Conservation (phyloP, 2,888 invertebrate species). For the Nyleta sp. region DNA sequence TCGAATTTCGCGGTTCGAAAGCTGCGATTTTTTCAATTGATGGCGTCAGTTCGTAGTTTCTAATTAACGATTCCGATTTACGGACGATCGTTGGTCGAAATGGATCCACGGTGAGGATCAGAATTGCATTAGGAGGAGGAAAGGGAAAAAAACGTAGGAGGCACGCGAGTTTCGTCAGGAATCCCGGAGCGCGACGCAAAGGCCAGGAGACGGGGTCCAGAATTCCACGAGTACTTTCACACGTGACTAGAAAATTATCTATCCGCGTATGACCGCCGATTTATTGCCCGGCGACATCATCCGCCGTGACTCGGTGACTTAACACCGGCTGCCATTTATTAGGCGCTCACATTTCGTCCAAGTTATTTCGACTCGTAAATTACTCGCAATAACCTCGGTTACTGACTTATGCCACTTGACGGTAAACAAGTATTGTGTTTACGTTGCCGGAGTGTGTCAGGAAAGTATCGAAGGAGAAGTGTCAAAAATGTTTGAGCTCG, state of each 20-base stretch:
- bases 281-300: constrained; percentile 55
- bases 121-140: no score
- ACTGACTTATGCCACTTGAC: constrained; percentile 21
- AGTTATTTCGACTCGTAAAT: constrained; percentile 34
- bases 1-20: no score
- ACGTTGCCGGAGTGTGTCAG: no score
- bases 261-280: constrained; percentile 68
- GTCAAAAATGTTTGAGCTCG: no score
- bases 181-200: constrained; percentile 40
- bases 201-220: constrained; percentile 73
- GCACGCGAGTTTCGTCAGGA: constrained; percentile 4
- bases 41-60: no score
- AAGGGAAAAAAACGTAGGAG: no score
- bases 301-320: constrained; percentile 32
- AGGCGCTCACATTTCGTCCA: constrained; percentile 35
- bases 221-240: constrained; percentile 80
- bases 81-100: no score
- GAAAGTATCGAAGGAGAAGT: no score
- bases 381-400: constrained; percentile 5
- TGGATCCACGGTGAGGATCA: no score
- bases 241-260: constrained; percentile 80
- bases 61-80: no score
- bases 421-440: neutral
- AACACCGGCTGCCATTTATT: constrained; percentile 42
- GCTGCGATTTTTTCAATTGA: no score